phyloP scores from a whole-genome alignment of 2,888 invertebrate species.

The Nemurella pictetii region DNA sequence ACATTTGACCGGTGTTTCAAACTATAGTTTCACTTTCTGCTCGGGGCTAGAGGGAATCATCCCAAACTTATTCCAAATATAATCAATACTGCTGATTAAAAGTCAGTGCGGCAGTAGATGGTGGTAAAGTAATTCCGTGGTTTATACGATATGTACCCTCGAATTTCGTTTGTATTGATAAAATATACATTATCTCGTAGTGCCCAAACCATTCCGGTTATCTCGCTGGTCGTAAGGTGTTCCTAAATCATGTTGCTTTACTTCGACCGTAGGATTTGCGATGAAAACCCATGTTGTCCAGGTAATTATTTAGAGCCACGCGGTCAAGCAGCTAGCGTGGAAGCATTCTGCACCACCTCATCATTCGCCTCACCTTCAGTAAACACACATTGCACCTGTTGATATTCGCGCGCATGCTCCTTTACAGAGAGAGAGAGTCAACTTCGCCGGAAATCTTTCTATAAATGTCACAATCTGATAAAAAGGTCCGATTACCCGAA shows the following conservation, averaged over 20 bases:
- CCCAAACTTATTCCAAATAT: background rate
- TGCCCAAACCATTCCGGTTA: background rate
- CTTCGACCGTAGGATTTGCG: background rate
- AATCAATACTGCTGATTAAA: background rate
- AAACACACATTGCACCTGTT: background rate
- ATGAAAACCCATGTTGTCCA: background rate
- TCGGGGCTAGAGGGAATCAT: background rate
- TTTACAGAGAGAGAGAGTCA: background rate
- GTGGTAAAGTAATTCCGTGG: background rate
- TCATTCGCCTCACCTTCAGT: background rate
- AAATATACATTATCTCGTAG: background rate
- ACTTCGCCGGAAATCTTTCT: background rate
- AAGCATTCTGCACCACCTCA: background rate
- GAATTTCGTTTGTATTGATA: background rate
- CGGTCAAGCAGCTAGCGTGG: background rate
- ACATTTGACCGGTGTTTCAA: background rate
- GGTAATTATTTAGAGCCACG: background rate
- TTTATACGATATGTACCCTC: no score
- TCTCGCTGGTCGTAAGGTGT: background rate
- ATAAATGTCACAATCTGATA: background rate
- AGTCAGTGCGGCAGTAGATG: background rate
- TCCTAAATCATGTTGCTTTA: background rate
- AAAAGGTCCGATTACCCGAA: background rate
- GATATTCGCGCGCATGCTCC: background rate
- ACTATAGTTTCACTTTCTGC: background rate